Conservation (phyloP, 2,797 vertebrate species). For the Malurus splendens region DNA sequence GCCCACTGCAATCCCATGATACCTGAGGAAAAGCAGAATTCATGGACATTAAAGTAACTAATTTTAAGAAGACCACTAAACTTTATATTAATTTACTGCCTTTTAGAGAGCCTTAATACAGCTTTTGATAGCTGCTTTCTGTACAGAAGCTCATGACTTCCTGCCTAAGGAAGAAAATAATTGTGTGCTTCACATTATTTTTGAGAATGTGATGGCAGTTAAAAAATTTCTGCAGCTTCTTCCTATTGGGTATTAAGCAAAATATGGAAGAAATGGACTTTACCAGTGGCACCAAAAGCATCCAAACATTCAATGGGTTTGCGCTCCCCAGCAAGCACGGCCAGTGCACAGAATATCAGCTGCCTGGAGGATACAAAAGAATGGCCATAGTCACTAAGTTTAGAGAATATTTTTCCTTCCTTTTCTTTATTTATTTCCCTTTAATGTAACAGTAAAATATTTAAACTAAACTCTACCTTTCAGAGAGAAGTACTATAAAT, state of each 20-base stretch:
- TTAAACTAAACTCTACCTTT: not conserved
- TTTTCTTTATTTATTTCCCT: not conserved
- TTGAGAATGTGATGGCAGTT: not conserved
- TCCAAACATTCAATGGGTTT: constrained; percentile 91
- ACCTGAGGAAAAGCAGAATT: constrained; percentile 69
- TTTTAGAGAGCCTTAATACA: not conserved
- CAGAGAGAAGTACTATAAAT: not conserved
- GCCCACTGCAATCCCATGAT: constrained; percentile 98
- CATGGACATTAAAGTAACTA: not conserved
- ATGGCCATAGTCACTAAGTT: not conserved
- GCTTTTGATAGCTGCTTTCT: not conserved
- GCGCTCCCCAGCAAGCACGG: constrained; percentile 85
- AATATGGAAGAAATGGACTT: not conserved
- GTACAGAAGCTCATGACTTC: not conserved
- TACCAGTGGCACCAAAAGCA: constrained; percentile 95
- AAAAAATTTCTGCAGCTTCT: not conserved
- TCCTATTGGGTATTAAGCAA: not conserved
- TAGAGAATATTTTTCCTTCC: not conserved
- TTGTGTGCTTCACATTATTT: not conserved
- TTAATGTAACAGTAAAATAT: not conserved
- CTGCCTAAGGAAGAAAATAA: not conserved
- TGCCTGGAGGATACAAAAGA: constrained; percentile 76
- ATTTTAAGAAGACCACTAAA: not conserved
- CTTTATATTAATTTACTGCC: not conserved
- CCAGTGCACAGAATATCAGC: constrained; percentile 89